Evolutionary conservation across 2,113 vertebrate genomes (phyloP), one percentile per base, ranked within the genome.

Genomic region (Anas platyrhynchos): DNA sequence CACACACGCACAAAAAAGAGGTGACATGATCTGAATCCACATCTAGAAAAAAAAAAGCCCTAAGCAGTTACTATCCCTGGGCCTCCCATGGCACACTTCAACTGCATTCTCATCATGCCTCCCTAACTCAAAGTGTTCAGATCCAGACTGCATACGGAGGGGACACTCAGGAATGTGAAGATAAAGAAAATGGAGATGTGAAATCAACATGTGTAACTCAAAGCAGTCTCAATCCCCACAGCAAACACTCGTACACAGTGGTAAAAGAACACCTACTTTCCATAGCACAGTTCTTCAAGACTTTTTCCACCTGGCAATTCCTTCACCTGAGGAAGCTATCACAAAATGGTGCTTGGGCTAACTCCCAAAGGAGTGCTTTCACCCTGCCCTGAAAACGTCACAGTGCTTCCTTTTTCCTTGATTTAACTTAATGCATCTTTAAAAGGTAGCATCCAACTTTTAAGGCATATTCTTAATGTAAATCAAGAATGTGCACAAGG

Each of bases 161-260:
- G 31, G 7, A 80, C 11, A 31, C 11, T 44, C 44, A 46, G 34
- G 76, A 74, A 74, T 9, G 1, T 25, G 25, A 88, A 56, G 50
- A 75, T 20, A 88, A 88, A 86, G 36, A 11, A 87, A 91, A 91
- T 0, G 3, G 14, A 83, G 11, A 55, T 9, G 4, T 9, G 1
- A 74, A 86, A 82, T 44, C 11, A 83, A 43, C 2, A 0, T 0
- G 1, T 22, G 20, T 0, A 1, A 82, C 12, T 46, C 81, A 78
- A 8, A 88, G 67, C 32, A 71, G 29, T 32, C 25, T 86, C 67
- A 38, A 16, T 43, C 27, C 34, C 20, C 29, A 63, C 2, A 32
- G 34, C 32, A 94, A 90, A 78, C 18, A 32, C 2, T 32, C 41
- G 34, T 31, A 56, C 18, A 26, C 20, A 65, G 15, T 6, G 15